Percentiles rank a stretch among this genome's conserved stretches.
Conservation (phyloP, 2,113 vertebrate species). For the Oenanthe melanoleuca region DNA sequence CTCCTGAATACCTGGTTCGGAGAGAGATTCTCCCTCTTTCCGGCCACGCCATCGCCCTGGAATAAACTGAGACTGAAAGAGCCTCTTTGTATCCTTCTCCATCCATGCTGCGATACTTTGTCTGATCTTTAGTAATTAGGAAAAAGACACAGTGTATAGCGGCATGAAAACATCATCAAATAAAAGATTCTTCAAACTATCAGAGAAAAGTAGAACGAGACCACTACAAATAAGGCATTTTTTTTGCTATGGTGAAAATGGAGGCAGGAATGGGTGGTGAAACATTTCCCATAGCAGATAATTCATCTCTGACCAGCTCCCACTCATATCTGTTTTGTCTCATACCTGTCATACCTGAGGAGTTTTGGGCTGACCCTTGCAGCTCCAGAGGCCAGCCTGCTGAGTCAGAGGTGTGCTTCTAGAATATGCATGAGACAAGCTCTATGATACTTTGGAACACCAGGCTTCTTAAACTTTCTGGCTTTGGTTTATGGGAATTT, state of each 20-base stretch:
- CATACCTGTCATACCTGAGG: not conserved
- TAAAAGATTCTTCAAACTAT: not conserved
- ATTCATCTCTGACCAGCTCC: not conserved
- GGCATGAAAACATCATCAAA: not conserved
- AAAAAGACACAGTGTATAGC: no score
- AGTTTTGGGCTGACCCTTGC: not conserved
- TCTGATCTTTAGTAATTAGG: no score
- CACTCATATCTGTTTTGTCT: not conserved
- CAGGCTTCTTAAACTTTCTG: not conserved
- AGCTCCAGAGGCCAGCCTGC: not conserved
- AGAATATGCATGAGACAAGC: not conserved
- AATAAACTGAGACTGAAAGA: no score
- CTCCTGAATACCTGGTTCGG: no score
- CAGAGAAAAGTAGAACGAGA: not conserved
- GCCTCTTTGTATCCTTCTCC: no score
- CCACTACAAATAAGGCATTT: not conserved
- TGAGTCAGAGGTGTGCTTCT: not conserved
- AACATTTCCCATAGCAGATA: not conserved
- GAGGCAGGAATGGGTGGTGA: not conserved
- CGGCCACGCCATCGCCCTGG: no score
- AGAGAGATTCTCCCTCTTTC: no score
- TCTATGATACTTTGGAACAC: not conserved
- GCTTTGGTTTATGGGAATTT: not conserved
- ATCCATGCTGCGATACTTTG: no score
- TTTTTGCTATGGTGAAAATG: not conserved